These are phyloP conservation scores for Esox masquinongy DNA, from an alignment of 2,797 vertebrate genomes.

Conservation along the genomic window DNA sequence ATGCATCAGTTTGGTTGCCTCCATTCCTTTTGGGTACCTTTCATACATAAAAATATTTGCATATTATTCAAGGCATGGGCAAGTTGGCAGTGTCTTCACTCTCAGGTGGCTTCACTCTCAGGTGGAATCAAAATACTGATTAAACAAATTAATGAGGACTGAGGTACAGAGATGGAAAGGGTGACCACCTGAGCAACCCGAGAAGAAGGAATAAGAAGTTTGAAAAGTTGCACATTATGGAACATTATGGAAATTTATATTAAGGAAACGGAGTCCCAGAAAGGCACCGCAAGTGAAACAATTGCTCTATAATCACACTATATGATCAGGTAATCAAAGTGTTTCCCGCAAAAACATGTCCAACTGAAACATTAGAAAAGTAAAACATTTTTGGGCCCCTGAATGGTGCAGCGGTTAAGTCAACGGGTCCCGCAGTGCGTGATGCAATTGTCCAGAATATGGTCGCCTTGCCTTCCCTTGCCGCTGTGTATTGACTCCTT, in stretches of 20 bases:
- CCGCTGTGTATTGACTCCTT: no score
- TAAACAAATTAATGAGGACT: conserved; percentile 45
- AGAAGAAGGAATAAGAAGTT: conserved; percentile 23
- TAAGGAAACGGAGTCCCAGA: conserved; percentile 30
- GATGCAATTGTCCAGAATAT: no score
- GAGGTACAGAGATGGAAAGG: conserved; percentile 43
- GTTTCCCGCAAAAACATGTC: not conserved
- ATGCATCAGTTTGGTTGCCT: no score
- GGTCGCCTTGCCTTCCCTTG: no score
- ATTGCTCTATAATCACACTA: not conserved
- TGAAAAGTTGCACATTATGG: conserved; percentile 48
- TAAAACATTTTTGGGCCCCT: no score
- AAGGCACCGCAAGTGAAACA: conserved; percentile 35
- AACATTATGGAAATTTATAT: no score
- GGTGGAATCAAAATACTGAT: conserved; percentile 58
- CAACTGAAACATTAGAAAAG: not conserved
- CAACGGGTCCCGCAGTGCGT: no score
- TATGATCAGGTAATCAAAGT: not conserved
- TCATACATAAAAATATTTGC: no score
- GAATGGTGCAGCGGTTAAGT: no score
- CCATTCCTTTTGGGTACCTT: no score
- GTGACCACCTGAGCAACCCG: conserved; percentile 1
- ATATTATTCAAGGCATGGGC: not conserved
- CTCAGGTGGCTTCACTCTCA: conserved; percentile 32
- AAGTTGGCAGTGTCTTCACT: not conserved